phyloP scores from a whole-genome alignment of 2,888 invertebrate species.

The Hyposoter dolosus region DNA sequence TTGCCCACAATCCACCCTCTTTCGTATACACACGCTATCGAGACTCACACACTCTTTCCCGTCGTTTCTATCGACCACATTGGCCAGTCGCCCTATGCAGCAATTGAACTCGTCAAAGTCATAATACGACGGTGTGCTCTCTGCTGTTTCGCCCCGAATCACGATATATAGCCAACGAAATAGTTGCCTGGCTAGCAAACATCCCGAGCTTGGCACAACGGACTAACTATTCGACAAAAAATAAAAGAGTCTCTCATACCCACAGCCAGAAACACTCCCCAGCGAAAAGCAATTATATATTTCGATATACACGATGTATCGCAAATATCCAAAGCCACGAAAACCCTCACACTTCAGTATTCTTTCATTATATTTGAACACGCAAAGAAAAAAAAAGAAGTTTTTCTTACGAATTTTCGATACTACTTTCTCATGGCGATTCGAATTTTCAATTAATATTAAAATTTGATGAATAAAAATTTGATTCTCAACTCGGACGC shows the following conservation, averaged over 20 bases:
- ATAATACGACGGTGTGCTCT: slow-evolving; percentile 24
- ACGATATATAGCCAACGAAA: slow-evolving; percentile 46
- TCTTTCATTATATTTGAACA: background rate
- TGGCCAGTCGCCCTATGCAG: background rate
- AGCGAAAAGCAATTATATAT: slow-evolving; percentile 26
- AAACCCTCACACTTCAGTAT: background rate
- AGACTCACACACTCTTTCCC: background rate
- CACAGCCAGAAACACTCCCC: background rate
- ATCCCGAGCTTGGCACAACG: background rate
- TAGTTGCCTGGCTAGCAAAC: slow-evolving; percentile 3
- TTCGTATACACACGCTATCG: background rate
- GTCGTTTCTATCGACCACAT: slow-evolving; percentile 8
- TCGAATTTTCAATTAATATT: too few species aligned
- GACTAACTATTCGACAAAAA: slow-evolving; percentile 42
- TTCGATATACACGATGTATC: slow-evolving; percentile 32
- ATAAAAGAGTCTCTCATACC: background rate
- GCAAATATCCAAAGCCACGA: slow-evolving; percentile 32
- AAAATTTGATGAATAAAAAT: too few species aligned
- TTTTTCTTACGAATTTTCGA: too few species aligned
- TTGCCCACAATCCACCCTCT: too few species aligned
- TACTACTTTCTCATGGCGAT: too few species aligned
- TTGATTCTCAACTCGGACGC: too few species aligned
- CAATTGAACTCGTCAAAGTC: slow-evolving; percentile 60
- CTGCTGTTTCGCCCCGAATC: too few species aligned
- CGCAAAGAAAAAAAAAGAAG: too few species aligned